Evolutionary conservation across 2,797 vertebrate species (phyloP), one percentile per base, ranked within the genome.

Genomic region (Sebastes diaconus): DNA sequence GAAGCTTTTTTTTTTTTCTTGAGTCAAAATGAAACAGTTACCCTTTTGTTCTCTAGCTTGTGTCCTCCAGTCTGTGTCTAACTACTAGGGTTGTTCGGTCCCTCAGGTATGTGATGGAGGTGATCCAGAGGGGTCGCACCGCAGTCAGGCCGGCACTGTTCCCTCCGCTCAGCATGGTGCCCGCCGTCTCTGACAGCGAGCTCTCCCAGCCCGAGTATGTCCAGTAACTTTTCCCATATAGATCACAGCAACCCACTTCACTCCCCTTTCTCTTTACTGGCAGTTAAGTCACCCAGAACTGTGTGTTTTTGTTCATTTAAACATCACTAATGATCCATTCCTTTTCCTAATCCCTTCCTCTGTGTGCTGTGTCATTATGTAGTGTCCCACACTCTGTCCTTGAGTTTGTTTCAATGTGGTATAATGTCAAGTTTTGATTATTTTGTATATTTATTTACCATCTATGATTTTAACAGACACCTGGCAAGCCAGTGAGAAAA

Each of bases 51-150:
- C 39, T 87, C 5, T 24, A 9, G 79, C 42, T 55, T 32, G 27
- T 78, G 67, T 69, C 12, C 72, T 16, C 39, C 16, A n/a, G 9
- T 78, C 32, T 83, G 32, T 85, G 77, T 94, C 93, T 96, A 94
- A 95, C 85, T 84, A 2, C 89, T 67, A 83, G 91, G 92, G 84
- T 94, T 96, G 89, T 96, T 95, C 4, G 82, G 73, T 89, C 76
- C 94, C 90, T 94, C 95, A 97, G 96, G 96, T 97, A 97, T 93
- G 97, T 97, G 93, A 96, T 97, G 94, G 97, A 97, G 94, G 97
- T 98, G 85, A 97, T 97, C 95, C 96, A 97, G 94, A 95, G 96
- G 88, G 96, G 96, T 78, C 94, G 96, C 86, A 90, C 93, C 20
- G 95, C 94, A 34, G 84, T 95, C 94, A 95, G 97, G 93, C 97